Percentiles rank a stretch among this genome's conserved stretches.
Evolutionary conservation across 2,113 vertebrate genomes (phyloP).

Genomic region (Equus przewalskii): DNA sequence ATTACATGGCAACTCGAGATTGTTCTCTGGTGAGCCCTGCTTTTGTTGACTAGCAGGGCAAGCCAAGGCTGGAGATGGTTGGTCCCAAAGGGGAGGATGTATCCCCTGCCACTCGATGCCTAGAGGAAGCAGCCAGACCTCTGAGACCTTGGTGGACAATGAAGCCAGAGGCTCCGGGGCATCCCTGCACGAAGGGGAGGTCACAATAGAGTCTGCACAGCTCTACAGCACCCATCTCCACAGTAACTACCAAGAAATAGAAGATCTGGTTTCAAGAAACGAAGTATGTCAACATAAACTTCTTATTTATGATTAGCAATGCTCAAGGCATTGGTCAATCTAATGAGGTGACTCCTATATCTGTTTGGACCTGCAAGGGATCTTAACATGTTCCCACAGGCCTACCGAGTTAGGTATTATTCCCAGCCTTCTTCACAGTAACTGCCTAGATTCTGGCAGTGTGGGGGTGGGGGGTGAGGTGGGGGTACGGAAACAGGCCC

Average conservation of each 20-base stretch:
- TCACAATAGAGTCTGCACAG: slow-evolving; percentile 64
- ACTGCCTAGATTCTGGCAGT: background rate
- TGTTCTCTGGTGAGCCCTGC: background rate
- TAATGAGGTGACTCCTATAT: background rate
- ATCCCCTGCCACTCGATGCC: background rate
- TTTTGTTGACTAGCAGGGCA: slow-evolving; percentile 42
- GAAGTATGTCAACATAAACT: slow-evolving; percentile 14
- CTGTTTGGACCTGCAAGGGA: background rate
- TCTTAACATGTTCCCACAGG: background rate
- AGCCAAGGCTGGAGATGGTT: background rate
- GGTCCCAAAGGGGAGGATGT: background rate
- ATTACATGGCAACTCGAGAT: background rate
- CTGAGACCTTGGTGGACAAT: background rate
- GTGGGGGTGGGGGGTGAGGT: too few species aligned
- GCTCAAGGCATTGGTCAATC: background rate
- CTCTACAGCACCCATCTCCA: slow-evolving; percentile 64
- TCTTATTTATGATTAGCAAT: background rate
- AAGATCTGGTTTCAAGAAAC: slow-evolving; percentile 47
- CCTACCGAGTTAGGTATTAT: background rate
- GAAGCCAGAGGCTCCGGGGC: background rate
- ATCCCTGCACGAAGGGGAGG: background rate
- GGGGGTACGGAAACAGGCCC: background rate
- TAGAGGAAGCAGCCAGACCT: slow-evolving; percentile 33
- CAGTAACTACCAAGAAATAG: slow-evolving; percentile 51
- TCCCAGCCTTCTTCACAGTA: background rate